Base-by-base conservation (phyloP, 2,888 invertebrate genomes). In the Stratiomys singularior region DNA sequence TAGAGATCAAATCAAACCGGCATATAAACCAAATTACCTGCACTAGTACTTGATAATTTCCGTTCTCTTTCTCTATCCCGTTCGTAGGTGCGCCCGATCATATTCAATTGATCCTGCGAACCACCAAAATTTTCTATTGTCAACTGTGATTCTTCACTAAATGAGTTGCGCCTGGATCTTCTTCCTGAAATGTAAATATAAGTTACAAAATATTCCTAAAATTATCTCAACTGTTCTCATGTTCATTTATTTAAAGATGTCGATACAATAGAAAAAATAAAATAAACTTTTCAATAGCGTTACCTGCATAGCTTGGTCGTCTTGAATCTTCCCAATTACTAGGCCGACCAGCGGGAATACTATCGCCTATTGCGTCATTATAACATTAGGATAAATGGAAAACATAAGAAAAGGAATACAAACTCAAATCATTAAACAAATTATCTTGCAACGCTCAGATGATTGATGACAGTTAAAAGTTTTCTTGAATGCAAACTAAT, bases 121-220 rank as follows among this genome's bases (percentile, higher is more conserved):
- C 96, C 96, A 66, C 96, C 96, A 86, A 96, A 96, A 88, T 96
- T 96, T 88, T 96, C 96, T 77, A 96, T 94, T 0, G 96, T 96
- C 82, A 96, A 89, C 86, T 96, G 95, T 44, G 95, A 95, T 85
- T 96, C 96, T 85, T 96, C 96, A 79, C 92, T 91, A 71, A 94
- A 90, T 81, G 96, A 96, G 84, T 95, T 95, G 80, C 96, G 90
- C 21, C 96, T 90, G 64, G 96, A 96, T 64, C 96, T 90, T 2
- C 95, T 91, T 0, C 96, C 96, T 78, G 92, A 92, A 87, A 91
- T 93, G 37, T 67, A 7, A 60, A 76, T 72, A 64, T 5, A 9
- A 37, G 3, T 37, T 37, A 9, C 37, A 37, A 30, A 78, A 71
- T 58, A 27, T 77, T 67, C 28, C 9, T 7, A n/a, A 28, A 1